Percentiles rank a stretch among this genome's conserved stretches.
Conservation (phyloP, 2,113 vertebrate genomes). For the Vulpes ferrilata region DNA sequence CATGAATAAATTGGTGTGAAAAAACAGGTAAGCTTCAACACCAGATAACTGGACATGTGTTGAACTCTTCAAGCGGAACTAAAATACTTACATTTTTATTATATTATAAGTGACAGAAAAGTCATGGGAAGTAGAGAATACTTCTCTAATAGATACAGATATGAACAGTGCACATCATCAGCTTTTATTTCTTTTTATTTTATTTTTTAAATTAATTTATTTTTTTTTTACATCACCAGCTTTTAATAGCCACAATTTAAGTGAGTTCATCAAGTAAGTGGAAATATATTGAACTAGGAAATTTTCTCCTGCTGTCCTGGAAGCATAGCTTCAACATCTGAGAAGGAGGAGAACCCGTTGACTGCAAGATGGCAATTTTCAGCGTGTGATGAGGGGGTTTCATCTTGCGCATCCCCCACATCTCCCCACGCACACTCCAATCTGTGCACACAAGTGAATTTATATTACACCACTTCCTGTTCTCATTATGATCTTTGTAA, state of each 20-base stretch:
- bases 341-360: conserved; percentile 55
- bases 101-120: conserved; percentile 52
- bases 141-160: conserved; percentile 74
- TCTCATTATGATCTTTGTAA: conserved; percentile 61
- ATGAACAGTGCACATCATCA: conserved; percentile 71
- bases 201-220: too few relatives aligned
- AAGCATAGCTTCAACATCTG: conserved; percentile 64
- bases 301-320: conserved; percentile 76
- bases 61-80: conserved; percentile 60
- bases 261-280: conserved; percentile 74
- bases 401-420: conserved; percentile 63
- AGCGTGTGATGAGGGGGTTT: conserved; percentile 52
- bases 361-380: conserved; percentile 72
- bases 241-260: conserved; percentile 80
- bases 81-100: conserved; percentile 48
- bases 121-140: conserved; percentile 44
- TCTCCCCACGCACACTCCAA: conserved; percentile 29
- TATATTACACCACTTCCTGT: conserved; percentile 44
- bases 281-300: conserved; percentile 65
- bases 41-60: not conserved
- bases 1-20: not conserved
- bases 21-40: not conserved
- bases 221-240: not conserved
- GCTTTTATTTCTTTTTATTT: conserved; percentile 45
- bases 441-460: conserved; percentile 57